These are phyloP conservation scores for Percopsis omiscomaycus DNA, from an alignment of 2,797 vertebrate species.

Conservation along the genomic window DNA sequence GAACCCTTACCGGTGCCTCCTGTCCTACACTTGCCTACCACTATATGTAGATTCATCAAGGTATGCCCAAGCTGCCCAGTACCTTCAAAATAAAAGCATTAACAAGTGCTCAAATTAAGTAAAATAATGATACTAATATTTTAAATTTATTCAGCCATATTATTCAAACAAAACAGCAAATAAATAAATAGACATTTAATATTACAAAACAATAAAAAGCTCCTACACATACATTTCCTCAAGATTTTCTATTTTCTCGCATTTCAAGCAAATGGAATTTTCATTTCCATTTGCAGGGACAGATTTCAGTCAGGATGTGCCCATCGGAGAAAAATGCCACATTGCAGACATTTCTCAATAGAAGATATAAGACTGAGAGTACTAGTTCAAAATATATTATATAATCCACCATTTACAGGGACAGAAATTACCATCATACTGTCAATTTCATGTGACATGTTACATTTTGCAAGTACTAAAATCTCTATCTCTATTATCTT, in stretches of 20 bases:
- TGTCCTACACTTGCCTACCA: too few relatives aligned
- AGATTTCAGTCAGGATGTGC: background rate
- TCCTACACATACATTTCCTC: background rate
- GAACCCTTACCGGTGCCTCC: too few relatives aligned
- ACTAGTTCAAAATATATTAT: background rate
- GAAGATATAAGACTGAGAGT: background rate
- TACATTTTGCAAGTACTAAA: background rate
- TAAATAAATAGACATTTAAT: too few relatives aligned
- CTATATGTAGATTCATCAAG: too few relatives aligned
- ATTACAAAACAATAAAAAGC: too few relatives aligned
- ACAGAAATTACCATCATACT: constrained; percentile 1
- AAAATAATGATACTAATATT: too few relatives aligned
- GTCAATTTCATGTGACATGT: background rate
- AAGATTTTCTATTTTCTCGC: background rate
- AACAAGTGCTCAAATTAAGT: too few relatives aligned
- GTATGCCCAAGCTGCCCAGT: too few relatives aligned
- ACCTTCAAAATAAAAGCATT: too few relatives aligned
- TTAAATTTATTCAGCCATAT: too few relatives aligned
- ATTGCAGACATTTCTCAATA: constrained; percentile 3
- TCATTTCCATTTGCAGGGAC: too few relatives aligned
- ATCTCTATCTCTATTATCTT: background rate
- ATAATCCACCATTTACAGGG: constrained; percentile 2
- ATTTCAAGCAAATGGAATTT: background rate
- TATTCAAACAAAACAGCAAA: too few relatives aligned
- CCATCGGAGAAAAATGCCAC: background rate